phyloP scores from a whole-genome alignment of 2,113 vertebrate species.

The Atherinomorus stipes region DNA sequence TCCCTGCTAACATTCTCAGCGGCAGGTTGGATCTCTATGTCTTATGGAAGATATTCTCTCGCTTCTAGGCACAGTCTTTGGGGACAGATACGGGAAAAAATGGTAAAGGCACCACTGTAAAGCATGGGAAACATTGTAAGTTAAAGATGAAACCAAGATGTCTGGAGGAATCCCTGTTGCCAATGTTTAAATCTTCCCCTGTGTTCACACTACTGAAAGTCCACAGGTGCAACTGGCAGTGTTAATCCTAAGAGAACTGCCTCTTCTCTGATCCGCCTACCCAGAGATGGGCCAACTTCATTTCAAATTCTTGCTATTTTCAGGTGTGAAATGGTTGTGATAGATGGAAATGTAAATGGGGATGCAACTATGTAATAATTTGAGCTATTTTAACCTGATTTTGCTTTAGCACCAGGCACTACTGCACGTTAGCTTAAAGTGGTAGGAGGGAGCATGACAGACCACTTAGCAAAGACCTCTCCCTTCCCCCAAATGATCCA shows the following conservation, averaged over 20 bases:
- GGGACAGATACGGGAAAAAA: constrained; percentile 1
- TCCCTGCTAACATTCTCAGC: constrained; percentile 1
- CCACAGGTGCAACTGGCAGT: constrained; percentile 12
- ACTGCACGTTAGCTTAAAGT: background rate
- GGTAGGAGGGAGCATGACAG: background rate
- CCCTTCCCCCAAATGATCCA: background rate
- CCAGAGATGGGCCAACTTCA: background rate
- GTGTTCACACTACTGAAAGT: constrained; percentile 18
- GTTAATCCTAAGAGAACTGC: constrained; percentile 37
- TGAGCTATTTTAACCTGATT: background rate
- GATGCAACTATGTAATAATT: background rate
- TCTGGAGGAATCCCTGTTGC: constrained; percentile 48
- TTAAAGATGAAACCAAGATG: constrained; percentile 32
- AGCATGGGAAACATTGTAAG: constrained; percentile 23
- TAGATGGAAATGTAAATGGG: background rate
- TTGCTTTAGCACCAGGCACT: background rate
- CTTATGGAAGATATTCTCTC: constrained; percentile 18
- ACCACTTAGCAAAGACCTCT: background rate
- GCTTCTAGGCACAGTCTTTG: background rate
- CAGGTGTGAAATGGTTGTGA: constrained; percentile 3
- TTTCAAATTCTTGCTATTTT: background rate
- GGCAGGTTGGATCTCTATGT: constrained; percentile 6
- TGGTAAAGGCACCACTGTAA: background rate
- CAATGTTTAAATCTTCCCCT: constrained; percentile 40
- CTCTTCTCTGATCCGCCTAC: constrained; percentile 17